Conservation (phyloP, 1,140 invertebrate species). For the Gryon sp. region DNA sequence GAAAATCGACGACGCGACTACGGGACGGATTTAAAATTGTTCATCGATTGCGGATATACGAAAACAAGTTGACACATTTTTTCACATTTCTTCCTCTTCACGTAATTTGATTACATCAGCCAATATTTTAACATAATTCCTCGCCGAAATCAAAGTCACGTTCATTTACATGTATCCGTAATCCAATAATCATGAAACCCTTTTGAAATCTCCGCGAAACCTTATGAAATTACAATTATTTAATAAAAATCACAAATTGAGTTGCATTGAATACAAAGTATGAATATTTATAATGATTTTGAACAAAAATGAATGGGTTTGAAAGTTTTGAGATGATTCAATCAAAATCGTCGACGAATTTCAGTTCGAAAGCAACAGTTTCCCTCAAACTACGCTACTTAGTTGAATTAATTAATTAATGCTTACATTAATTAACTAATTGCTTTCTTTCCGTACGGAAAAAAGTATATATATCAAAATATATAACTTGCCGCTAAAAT, state of each 20-base stretch:
- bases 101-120: conserved; percentile 31
- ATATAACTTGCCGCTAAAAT: no score
- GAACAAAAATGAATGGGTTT: no score
- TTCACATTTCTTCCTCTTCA: conserved; percentile 1
- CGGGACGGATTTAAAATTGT: conserved; percentile 14
- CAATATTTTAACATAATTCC: conserved; percentile 5
- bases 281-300: no score
- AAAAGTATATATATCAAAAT: no score
- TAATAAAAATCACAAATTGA: neutral
- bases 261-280: no score
- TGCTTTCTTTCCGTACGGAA: no score
- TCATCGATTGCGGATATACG: conserved; percentile 15
- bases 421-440: no score
- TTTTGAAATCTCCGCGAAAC: neutral
- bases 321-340: no score
- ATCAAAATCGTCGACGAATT: no score
- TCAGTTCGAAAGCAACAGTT: no score
- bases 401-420: no score
- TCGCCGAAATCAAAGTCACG: neutral
- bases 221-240: neutral
- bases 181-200: neutral
- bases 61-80: conserved; percentile 24
- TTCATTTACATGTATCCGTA: conserved; percentile 34
- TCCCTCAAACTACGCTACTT: no score
- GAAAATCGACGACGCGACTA: conserved; percentile 32